These are phyloP conservation scores for Orthonychiurus folsomi DNA, from an alignment of 2,888 invertebrate species.

Conservation along the genomic window DNA sequence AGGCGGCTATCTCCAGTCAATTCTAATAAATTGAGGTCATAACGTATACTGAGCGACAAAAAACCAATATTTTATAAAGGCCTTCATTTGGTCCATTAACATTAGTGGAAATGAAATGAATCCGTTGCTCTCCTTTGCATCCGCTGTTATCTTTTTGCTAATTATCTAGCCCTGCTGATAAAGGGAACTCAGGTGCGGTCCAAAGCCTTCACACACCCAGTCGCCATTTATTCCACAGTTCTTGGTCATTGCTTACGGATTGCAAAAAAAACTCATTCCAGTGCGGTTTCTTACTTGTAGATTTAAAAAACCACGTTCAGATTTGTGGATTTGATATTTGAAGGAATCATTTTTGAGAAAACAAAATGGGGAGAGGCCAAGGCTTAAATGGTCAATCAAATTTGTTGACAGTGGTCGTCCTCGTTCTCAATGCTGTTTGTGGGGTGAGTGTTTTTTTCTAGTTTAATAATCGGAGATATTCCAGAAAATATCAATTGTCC, in stretches of 20 bases:
- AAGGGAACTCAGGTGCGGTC: background rate
- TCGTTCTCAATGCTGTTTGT: slow-evolving; percentile 35
- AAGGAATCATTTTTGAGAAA: background rate
- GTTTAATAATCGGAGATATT: background rate
- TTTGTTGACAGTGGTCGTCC: slow-evolving; percentile 32
- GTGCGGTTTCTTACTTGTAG: background rate
- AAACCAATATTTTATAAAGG: background rate
- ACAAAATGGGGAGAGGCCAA: slow-evolving; percentile 31
- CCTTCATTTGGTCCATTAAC: no score
- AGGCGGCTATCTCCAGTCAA: no score
- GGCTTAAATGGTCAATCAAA: slow-evolving; percentile 29
- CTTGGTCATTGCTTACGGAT: no score
- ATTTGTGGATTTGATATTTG: background rate
- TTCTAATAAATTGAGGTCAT: background rate
- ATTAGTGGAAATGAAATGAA: no score
- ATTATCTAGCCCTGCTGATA: background rate
- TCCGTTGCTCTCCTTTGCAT: no score
- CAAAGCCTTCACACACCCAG: background rate
- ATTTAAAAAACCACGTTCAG: background rate
- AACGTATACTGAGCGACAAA: background rate
- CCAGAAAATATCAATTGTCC: background rate
- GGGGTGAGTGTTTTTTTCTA: slow-evolving; percentile 28
- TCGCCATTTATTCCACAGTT: background rate
- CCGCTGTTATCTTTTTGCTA: no score
- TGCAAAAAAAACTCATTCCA: background rate